Evolutionary conservation across 2,888 invertebrate species (phyloP), one percentile per base, ranked within the genome.

Genomic region (Dynastes maya): DNA sequence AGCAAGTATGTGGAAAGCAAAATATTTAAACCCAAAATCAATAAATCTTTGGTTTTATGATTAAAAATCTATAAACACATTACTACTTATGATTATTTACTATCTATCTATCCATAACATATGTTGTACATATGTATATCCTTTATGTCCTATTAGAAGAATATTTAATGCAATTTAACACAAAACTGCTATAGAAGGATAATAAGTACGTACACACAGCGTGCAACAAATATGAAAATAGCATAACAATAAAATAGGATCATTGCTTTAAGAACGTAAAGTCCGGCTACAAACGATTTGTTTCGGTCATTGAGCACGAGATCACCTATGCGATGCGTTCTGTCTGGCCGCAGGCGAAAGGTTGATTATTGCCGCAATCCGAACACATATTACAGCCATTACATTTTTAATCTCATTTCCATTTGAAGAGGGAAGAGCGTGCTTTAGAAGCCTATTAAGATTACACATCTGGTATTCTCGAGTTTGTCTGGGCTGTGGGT

Each of bases 341-440:
- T 16, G 40, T 40, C 65, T 65, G 65, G 32, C 40, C n/a, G n/a
- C 40, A 37, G 22, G 16, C 65, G 16, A 65, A 40, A 37, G 40
- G 65, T 65, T 32, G 11, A 37, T 65, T 64, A 64, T 64, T 65
- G 65, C 40, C 65, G 65, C 65, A 65, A 65, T 65, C 65, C n/a
- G 40, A 40, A 65, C 65, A 65, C 65, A 76, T 65, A 76, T 76
- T 76, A 64, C 65, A n/a, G 45, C 76, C 37, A 76, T 76, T 65
- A 76, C 63, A 61, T 53, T 65, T 76, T 76, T 64, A 65, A 76
- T 64, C 63, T 76, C 76, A 64, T 76, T 76, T 76, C 64, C 76
- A 64, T 76, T 76, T 64, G 64, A 27, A 76, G 55, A 76, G 11
- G 51, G 51, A 27, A 64, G 72, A 76, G 29, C 65, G 27, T 76